phyloP scores from a whole-genome alignment of 2,113 vertebrate species.

The Murina feae region DNA sequence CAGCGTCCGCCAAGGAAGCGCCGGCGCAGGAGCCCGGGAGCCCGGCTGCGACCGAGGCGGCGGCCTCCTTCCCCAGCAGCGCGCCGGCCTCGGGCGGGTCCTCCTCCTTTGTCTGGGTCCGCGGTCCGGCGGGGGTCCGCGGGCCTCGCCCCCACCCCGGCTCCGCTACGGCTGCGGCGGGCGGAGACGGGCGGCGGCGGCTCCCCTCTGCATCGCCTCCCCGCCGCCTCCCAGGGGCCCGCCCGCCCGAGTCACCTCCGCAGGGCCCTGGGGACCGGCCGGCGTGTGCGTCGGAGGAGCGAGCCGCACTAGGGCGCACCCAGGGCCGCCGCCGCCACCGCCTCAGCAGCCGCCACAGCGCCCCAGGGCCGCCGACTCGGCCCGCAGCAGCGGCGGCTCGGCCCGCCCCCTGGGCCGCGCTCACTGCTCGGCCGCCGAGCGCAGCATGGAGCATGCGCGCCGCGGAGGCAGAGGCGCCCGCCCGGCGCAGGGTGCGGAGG shows the following conservation, averaged over 20 bases:
- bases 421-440: not conserved
- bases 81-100: not conserved
- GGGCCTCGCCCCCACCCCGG: constrained; percentile 34
- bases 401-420: constrained; percentile 42
- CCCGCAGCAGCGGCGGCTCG: not conserved
- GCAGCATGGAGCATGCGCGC: constrained; percentile 61
- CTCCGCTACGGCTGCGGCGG: constrained; percentile 57
- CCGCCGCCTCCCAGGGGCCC: constrained; percentile 27
- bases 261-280: constrained; percentile 18
- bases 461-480: not conserved
- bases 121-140: not conserved
- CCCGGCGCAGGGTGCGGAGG: not conserved
- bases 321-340: not conserved
- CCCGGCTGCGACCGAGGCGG: not conserved
- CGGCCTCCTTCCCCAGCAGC: not conserved
- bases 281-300: not conserved
- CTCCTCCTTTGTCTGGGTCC: constrained; percentile 66
- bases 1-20: not conserved
- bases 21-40: not conserved
- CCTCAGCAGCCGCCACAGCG: constrained; percentile 5
- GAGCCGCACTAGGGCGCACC: constrained; percentile 28
- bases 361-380: not conserved
- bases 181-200: constrained; percentile 23
- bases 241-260: constrained; percentile 52
- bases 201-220: constrained; percentile 40